Evolutionary conservation across 2,797 vertebrate species (phyloP).

Genomic region (Lithobates pipiens): DNA sequence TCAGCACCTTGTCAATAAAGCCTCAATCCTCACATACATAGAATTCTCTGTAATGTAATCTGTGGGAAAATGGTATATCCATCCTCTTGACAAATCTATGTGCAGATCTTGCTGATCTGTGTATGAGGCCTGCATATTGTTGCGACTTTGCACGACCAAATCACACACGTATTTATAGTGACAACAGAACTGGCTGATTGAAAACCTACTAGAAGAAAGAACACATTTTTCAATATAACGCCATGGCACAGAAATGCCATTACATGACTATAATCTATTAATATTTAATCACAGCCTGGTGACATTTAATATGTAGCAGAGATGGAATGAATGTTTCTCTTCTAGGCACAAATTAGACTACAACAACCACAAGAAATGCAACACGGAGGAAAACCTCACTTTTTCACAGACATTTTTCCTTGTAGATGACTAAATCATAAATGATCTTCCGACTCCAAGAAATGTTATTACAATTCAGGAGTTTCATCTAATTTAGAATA

Average conservation of each 20-base stretch:
- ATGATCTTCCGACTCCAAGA: slow-evolving; percentile 58
- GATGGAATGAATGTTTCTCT: slow-evolving; percentile 15
- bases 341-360: background rate
- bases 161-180: background rate
- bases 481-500: slow-evolving; percentile 59
- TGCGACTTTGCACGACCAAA: background rate
- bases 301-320: slow-evolving; percentile 14
- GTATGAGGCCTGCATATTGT: background rate
- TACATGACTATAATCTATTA: slow-evolving; percentile 28
- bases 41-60: background rate
- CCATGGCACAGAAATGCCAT: slow-evolving; percentile 1
- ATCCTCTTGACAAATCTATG: background rate
- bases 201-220: background rate
- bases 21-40: background rate
- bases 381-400: slow-evolving; percentile 32
- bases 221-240: background rate
- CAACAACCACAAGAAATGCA: background rate
- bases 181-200: background rate
- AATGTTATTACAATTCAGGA: slow-evolving; percentile 65
- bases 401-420: slow-evolving; percentile 68
- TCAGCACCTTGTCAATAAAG: background rate
- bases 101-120: background rate
- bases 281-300: slow-evolving; percentile 15
- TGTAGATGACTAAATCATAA: slow-evolving; percentile 72
- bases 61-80: background rate